Conservation (phyloP, 2,113 vertebrate genomes). For the Triplophysa siluroides region DNA sequence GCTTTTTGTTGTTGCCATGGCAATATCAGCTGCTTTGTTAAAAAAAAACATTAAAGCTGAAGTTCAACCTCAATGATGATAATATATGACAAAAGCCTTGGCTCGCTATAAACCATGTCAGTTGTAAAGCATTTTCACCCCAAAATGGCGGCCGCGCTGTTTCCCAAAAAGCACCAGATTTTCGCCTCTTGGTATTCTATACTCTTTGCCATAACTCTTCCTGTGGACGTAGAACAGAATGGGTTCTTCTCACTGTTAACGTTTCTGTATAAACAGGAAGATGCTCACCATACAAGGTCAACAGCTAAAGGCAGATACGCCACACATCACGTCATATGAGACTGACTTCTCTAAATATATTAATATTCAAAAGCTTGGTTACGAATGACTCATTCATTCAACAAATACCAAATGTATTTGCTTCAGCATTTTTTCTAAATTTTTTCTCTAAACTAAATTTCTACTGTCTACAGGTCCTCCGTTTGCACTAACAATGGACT, state of each 20-base stretch:
- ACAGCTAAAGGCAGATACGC: not conserved
- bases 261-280: constrained; percentile 29
- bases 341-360: not conserved
- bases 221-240: too few relatives aligned
- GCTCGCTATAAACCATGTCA: too few relatives aligned
- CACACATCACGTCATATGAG: not conserved
- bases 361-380: not conserved
- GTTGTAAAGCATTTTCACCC: too few relatives aligned
- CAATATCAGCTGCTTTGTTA: too few relatives aligned
- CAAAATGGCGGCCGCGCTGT: too few relatives aligned
- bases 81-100: too few relatives aligned
- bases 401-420: not conserved
- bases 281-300: constrained; percentile 23
- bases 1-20: too few relatives aligned
- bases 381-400: not conserved
- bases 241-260: not conserved
- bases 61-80: too few relatives aligned
- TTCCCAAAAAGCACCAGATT: too few relatives aligned
- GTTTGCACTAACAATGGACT: constrained; percentile 91
- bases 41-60: too few relatives aligned
- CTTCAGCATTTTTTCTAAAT: not conserved
- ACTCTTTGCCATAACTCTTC: too few relatives aligned
- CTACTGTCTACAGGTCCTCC: constrained; percentile 82
- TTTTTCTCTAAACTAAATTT: not conserved
- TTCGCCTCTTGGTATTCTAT: too few relatives aligned